Percentiles rank a stretch among this genome's conserved stretches.
Evolutionary conservation across 2,888 invertebrate genomes (phyloP).

Genomic region (Pachycephus smyrnensis): DNA sequence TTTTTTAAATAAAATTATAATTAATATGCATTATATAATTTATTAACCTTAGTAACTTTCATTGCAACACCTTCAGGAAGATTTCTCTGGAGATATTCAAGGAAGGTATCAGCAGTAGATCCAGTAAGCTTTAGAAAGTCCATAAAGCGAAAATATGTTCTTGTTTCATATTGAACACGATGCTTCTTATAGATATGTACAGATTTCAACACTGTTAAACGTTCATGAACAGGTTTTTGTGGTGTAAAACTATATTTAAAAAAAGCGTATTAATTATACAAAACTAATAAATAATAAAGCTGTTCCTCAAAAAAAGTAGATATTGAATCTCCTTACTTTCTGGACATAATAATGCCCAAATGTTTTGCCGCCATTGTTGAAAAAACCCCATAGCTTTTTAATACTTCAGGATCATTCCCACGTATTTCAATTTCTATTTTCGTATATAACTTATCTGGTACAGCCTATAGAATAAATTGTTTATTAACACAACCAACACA

Average conservation of each 20-base stretch:
- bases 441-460: conserved; percentile 82
- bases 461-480: conserved; percentile 21
- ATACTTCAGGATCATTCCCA: conserved; percentile 88
- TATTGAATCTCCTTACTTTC: conserved; percentile 62
- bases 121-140: conserved; percentile 89
- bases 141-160: conserved; percentile 91
- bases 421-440: conserved; percentile 87
- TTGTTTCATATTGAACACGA: conserved; percentile 93
- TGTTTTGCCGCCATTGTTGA: conserved; percentile 83
- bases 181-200: conserved; percentile 94
- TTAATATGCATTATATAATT: conserved; percentile 6
- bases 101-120: conserved; percentile 93
- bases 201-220: conserved; percentile 86
- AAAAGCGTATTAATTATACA: conserved; percentile 8
- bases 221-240: conserved; percentile 79
- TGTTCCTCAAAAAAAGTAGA: not conserved
- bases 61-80: conserved; percentile 97
- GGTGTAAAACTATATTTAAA: conserved; percentile 77
- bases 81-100: conserved; percentile 97
- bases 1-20: conserved; percentile 11
- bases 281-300: conserved; percentile 9
- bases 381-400: conserved; percentile 90
- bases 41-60: conserved; percentile 82
- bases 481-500: no score
- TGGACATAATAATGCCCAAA: conserved; percentile 81